Base-by-base conservation (phyloP, 2,888 invertebrate species). In the Plebejus anna region DNA sequence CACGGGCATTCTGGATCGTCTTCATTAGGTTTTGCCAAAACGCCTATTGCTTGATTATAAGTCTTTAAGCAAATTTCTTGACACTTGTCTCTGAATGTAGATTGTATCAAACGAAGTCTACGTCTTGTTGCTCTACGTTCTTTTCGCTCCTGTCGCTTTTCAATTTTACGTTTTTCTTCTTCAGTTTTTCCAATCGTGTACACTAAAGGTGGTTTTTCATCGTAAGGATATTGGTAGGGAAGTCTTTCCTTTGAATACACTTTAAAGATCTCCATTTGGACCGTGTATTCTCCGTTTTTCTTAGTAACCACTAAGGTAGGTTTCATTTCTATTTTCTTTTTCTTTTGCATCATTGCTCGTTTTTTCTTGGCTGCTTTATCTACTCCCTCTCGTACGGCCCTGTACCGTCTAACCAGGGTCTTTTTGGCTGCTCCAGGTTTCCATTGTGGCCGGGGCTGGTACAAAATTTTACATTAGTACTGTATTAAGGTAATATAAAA, bases 1-100 rank as follows among this genome's bases (percentile, higher is more conserved):
- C 94, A 94, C 7, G 94, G 94, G 78, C 94, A 94, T 32, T 88
- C 86, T 0, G 92, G 92, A 76, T 85, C 82, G 76, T 93, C 93
- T 0, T 89, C 86, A 77, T 91, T 88, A 4, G 91, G 89, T 61
- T 90, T 81, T 32, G 94, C 92, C 47, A 89, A 83, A 55, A 93
- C 38, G 4, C 94, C 94, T 75, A 93, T 90, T 0, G 94, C 90
- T 85, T 93, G 93, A 81, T 93, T 91, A 79, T 93, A 94, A 7
- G 94, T 92, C 81, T 93, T 94, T 22, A 92, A 81, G 82, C 94
- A 94, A 79, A 94, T 94, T 80, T 94, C 94, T 82, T 92, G 92
- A 80, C 94, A 94, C 79, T 85, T 90, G 75, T 93, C 91, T 79
- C 89, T 86, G 79, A 94, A 94, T 11, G 91, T 90, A 13, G 92